phyloP scores from a whole-genome alignment of 2,113 vertebrate species.

The Arvicanthis niloticus region DNA sequence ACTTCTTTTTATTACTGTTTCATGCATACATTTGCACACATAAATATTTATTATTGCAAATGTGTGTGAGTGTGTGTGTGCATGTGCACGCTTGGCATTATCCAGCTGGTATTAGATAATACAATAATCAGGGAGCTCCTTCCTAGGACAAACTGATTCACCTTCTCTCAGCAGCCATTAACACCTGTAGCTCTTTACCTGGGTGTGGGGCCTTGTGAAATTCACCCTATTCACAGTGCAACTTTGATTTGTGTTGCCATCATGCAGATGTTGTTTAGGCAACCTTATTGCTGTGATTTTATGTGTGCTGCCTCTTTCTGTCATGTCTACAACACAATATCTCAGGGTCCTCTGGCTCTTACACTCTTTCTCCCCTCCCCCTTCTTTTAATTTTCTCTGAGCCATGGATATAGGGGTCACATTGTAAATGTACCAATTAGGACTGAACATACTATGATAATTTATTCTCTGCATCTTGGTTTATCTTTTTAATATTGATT shows the following conservation, averaged over 20 bases:
- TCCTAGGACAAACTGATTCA: neutral
- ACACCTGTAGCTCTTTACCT: neutral
- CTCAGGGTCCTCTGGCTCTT: neutral
- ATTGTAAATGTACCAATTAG: neutral
- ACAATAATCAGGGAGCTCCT: neutral
- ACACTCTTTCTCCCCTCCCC: neutral
- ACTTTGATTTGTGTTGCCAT: neutral
- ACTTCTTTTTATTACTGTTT: neutral
- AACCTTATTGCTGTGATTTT: neutral
- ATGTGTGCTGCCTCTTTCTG: neutral
- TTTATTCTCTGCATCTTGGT: neutral
- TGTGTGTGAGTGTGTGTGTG: neutral
- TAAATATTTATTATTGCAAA: neutral
- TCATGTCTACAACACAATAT: neutral
- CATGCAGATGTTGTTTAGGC: neutral
- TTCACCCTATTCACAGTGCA: neutral
- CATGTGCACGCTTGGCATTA: neutral
- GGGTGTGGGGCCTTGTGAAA: too few relatives aligned
- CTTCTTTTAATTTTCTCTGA: neutral
- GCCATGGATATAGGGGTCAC: neutral
- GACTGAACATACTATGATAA: neutral
- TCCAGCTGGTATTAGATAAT: neutral
- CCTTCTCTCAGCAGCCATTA: neutral
- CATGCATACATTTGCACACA: neutral
- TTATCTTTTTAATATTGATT: neutral